Percentiles rank a stretch among this genome's conserved stretches.
Conservation (phyloP, 2,888 invertebrate genomes). For the Synanthedon vespiformis region DNA sequence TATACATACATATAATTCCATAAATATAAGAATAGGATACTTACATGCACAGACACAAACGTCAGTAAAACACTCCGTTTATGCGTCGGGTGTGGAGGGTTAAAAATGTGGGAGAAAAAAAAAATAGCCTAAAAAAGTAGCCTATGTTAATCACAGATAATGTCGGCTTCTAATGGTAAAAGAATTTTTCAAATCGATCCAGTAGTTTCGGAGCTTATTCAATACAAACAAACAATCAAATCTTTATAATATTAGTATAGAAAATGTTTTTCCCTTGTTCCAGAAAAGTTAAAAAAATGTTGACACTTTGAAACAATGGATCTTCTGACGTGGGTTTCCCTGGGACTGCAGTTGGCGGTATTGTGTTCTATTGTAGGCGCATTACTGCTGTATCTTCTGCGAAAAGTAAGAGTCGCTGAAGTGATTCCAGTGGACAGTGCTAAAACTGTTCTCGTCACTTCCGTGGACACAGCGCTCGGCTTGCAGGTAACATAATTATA, state of each 20-base stretch:
- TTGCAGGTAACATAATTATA: constrained; percentile 77
- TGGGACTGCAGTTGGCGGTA: constrained; percentile 84
- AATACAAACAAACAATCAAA: too few relatives aligned
- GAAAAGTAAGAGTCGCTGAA: constrained; percentile 77
- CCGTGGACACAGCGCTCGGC: constrained; percentile 83
- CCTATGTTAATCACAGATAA: too few relatives aligned
- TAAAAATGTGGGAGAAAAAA: not conserved
- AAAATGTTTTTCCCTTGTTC: constrained; percentile 19
- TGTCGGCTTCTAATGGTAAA: too few relatives aligned
- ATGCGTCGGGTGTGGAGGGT: too few relatives aligned
- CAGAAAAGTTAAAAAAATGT: constrained; percentile 41
- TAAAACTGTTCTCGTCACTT: constrained; percentile 81
- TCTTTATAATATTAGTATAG: too few relatives aligned
- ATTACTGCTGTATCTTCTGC: constrained; percentile 79
- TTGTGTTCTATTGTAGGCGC: constrained; percentile 88
- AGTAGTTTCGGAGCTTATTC: too few relatives aligned
- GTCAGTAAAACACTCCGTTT: too few relatives aligned
- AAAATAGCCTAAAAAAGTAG: too few relatives aligned
- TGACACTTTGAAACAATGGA: constrained; percentile 71
- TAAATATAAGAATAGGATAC: too few relatives aligned
- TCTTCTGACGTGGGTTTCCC: constrained; percentile 81
- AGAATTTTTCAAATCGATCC: too few relatives aligned
- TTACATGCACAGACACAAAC: too few relatives aligned
- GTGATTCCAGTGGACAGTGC: constrained; percentile 73
- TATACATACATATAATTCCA: too few relatives aligned